These are phyloP conservation scores for Chironomus striatipennis DNA, from an alignment of 1,140 invertebrate genomes.

Conservation along the genomic window DNA sequence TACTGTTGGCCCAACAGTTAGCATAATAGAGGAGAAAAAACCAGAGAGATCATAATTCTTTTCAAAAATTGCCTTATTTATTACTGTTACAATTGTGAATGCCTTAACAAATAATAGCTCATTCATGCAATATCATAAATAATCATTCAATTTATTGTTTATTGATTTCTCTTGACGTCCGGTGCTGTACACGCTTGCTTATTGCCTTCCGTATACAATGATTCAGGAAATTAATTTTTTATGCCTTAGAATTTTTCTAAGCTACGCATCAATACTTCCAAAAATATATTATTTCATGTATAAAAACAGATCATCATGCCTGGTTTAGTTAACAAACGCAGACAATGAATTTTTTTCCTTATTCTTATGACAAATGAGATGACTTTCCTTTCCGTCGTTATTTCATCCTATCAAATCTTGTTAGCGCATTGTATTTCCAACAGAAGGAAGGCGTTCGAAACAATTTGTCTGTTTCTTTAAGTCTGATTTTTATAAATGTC, in stretches of 20 bases:
- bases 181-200: neutral
- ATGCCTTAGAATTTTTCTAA: no score
- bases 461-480: no score
- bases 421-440: no score
- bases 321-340: no score
- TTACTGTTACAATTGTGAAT: neutral
- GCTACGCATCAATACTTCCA: neutral
- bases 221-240: conserved; percentile 9
- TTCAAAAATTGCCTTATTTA: neutral
- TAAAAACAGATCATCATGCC: neutral
- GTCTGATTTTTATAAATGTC: no score
- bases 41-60: neutral
- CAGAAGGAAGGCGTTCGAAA: no score
- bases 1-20: neutral
- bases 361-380: no score
- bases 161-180: conserved; percentile 4
- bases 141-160: conserved; percentile 15
- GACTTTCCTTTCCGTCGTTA: no score
- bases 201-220: neutral
- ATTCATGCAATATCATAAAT: conserved; percentile 14
- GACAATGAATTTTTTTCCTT: no score
- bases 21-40: neutral
- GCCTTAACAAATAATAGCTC: neutral
- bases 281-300: neutral
- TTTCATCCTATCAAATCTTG: no score